Evolutionary conservation across 2,888 invertebrate genomes (phyloP), one percentile per base, ranked within the genome.

Genomic region (Artemia sp.): DNA sequence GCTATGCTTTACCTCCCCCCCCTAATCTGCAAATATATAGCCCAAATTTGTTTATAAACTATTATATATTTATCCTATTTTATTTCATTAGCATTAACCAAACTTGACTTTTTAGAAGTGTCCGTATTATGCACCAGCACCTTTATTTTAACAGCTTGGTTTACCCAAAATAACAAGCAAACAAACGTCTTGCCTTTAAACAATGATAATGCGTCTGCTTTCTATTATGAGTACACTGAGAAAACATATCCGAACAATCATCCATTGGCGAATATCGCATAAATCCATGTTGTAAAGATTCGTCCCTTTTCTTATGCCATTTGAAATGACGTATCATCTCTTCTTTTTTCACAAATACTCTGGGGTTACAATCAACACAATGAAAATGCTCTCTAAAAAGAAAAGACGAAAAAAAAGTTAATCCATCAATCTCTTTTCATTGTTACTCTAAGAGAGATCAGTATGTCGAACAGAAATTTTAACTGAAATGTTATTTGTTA

Each of bases 291-390:
- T 93, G 92, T 52, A 97, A 81, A 8, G 93, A 93, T 78, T 97
- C 96, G 76, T 95, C 95, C 3, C 96, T 85, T 80, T 97, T 97
- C 82, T 95, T 94, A 81, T 97, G 96, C 96, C 96, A 96, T 82
- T 97, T 97, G 77, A 94, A 92, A 79, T 97, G 96, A 66, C 96
- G 85, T 73, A 96, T 95, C 89, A 97, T 96, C 78, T 97, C 96
- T 79, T 97, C 97, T 78, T 96, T 95, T 80, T 96, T 95, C 76
- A 92, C 88, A 77, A 97, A 91, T n/a, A 95, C 92, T 76, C 91
- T 79, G 64, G 82, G 82, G 77, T 84, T 85, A 79, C 90, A 91
- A 80, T 87, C 87, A 72, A 87, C 78, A 76, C 92, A 93, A 79
- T 96, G 96, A 80, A 94, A 96, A 78, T 96, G 96, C 78, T 96